Evolutionary conservation across 1,140 invertebrate genomes (phyloP), one percentile per base, ranked within the genome.

Genomic region (Ceratina calcarata): DNA sequence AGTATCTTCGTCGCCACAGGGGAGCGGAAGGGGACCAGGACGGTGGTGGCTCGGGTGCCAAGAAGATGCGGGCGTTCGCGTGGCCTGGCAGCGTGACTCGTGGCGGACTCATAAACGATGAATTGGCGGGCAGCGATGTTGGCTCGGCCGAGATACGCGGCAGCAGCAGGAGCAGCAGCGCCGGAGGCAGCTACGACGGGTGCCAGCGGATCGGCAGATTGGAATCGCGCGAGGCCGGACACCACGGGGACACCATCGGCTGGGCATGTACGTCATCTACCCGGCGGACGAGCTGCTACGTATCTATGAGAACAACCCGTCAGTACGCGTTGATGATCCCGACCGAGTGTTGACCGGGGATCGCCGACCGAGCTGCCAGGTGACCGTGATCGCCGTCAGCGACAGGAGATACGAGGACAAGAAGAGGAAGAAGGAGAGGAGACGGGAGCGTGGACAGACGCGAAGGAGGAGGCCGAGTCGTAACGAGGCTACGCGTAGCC

Each of bases 191-290:
- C 57, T 60, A 60, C 65, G 15, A 74, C 57, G 67, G 27, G 13
- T 58, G 49, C 83, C 70, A 76, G 73, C 78, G 75, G 76, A 71
- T 83, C 79, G 58, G 78, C 68, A 60, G 37, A 62, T 76, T 24
- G 22, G 69, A 74, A 69, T 64, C 79, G 49, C 60, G 72, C 60
- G 37, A 20, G n/a, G 62, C 69, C 65, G 71, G 72, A 45, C 70
- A 77, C 67, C 53, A 73, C 71, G 64, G 65, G 77, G 53, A 60
- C 22, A 74, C 65, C 66, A 74, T 79, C 79, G 84, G 89, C 82
- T 83, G 83, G 91, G 92, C 85, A 94, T 94, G 93, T 93, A 93
- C 91, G 93, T 94, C 91, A 93, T 94, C 89, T 93, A 93, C 87
- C 93, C 93, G 80, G 91, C 91, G 86, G 93, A 94, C 84, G 93